Conservation (phyloP, 2,888 invertebrate genomes). For the Cephalotes varians region DNA sequence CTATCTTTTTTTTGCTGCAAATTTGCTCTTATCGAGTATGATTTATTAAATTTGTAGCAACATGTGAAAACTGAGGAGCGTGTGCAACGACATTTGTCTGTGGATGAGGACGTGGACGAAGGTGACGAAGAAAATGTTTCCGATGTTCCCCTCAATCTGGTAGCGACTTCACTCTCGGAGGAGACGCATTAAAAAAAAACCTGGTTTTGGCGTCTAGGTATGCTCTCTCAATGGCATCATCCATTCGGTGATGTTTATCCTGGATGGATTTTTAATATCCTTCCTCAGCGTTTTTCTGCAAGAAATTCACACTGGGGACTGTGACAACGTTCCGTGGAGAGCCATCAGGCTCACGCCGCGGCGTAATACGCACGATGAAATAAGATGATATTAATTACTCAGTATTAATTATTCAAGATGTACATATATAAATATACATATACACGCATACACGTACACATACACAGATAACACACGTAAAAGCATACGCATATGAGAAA, state of each 20-base stretch:
- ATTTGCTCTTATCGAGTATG: neutral
- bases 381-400: conserved; percentile 82
- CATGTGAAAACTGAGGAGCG: conserved; percentile 82
- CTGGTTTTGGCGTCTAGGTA: conserved; percentile 64
- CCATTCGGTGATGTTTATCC: conserved; percentile 56
- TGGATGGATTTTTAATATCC: conserved; percentile 11
- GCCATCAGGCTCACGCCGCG: conserved; percentile 66
- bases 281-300: neutral
- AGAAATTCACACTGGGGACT: neutral
- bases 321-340: conserved; percentile 22
- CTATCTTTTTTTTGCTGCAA: neutral
- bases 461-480: conserved; percentile 1
- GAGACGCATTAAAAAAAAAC: conserved; percentile 87
- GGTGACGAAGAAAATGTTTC: conserved; percentile 87
- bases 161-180: conserved; percentile 90
- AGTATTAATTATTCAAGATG: conserved; percentile 84
- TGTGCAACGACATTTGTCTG: conserved; percentile 79
- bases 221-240: conserved; percentile 64
- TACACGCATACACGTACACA: conserved; percentile 77
- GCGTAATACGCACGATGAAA: conserved; percentile 76
- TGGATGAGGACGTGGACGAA: conserved; percentile 81
- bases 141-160: conserved; percentile 90
- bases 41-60: conserved; percentile 63
- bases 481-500: conserved; percentile 74
- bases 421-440: conserved; percentile 80